Evolutionary conservation across 2,888 invertebrate genomes (phyloP).

Genomic region (Meghimatium bilineatum): DNA sequence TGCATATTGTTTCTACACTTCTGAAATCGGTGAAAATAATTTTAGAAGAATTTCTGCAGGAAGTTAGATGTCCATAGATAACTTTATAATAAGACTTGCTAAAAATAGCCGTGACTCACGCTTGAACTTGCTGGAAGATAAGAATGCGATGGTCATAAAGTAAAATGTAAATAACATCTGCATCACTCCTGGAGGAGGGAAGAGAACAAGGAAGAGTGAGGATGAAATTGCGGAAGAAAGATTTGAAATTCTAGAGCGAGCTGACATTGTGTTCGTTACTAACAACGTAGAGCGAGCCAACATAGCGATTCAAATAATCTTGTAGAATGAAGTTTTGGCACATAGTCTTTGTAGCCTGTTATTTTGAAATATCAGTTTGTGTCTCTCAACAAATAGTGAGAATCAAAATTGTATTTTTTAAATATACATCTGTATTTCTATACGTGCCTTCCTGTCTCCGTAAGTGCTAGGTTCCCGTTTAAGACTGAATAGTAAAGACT

Average conservation of each 20-base stretch:
- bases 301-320: neutral
- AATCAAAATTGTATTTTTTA: too few relatives aligned
- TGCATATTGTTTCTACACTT: too few relatives aligned
- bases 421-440: too few relatives aligned
- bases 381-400: too few relatives aligned
- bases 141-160: neutral
- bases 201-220: neutral
- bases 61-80: neutral
- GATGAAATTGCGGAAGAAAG: neutral
- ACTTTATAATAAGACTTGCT: neutral
- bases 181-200: neutral
- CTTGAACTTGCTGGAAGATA: neutral
- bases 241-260: neutral
- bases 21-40: neutral
- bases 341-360: too few relatives aligned
- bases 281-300: neutral
- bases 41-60: neutral
- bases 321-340: neutral
- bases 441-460: too few relatives aligned
- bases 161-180: neutral
- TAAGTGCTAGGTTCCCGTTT: too few relatives aligned
- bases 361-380: too few relatives aligned
- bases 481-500: too few relatives aligned
- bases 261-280: neutral
- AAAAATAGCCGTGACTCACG: constrained; percentile 24